Base-by-base conservation (phyloP, 2,797 vertebrate genomes). In the Morelia viridis region DNA sequence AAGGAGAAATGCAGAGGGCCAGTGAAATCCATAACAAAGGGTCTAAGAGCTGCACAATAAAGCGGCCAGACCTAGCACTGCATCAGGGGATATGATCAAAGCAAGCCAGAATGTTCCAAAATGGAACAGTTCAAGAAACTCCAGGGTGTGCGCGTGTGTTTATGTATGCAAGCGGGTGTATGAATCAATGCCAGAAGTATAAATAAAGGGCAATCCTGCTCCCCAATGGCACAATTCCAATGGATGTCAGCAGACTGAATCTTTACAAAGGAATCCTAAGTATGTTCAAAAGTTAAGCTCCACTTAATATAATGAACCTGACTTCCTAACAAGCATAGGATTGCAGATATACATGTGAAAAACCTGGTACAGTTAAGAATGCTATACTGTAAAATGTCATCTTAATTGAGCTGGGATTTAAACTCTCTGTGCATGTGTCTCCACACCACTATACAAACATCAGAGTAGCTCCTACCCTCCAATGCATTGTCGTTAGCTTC, bases 1-100 rank as follows among this genome's bases (percentile, higher is more conserved):
- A 98, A 96, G 93, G 96, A 97, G 90, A 93, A 94, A 94, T 28
- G 0, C 91, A 89, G 91, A 95, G 93, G 92, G 93, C 93, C 95
- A 95, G 0, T 0, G 91, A 94, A 95, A 93, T 95, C 92, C 0
- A 91, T 90, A 94, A 62, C 86, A 93, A 89, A 87, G 91, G 62
- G 85, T 85, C 92, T 68, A 80, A 28, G 90, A 58, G 91, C 87
- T 86, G 50, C 46, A 50, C 92, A 94, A 93, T 89, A 83, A 3
- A 56, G 93, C 22, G 94, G 95, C 95, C 94, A 96, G 89, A 92
- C 93, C 56, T 88, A 94, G 89, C 93, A 92, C 56, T 76, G 83
- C 50, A 80, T 64, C n/a, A 22, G 22, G 90, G 94, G 94, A 92
- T 93, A 94, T 95, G 94, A 96, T 96, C 96, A 96, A 96, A 97